A percentile compares a stretch with the other conserved stretches of the same genome.
Evolutionary conservation across 2,888 invertebrate genomes (phyloP).

Genomic region (Halictus ligatus): DNA sequence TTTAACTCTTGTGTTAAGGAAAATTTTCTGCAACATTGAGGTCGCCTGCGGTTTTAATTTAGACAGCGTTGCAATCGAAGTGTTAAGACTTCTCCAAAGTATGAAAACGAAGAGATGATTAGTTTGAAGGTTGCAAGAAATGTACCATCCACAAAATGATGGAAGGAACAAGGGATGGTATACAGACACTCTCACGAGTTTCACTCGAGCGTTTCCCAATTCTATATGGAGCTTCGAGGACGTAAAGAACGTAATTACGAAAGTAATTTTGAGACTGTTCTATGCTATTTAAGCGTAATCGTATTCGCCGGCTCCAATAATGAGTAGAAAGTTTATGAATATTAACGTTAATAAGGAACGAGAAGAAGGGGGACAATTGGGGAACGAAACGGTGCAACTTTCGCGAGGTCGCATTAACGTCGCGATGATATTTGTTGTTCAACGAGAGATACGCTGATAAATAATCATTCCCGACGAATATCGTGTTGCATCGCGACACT

Average conservation of each 20-base stretch:
- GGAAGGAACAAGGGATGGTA: not conserved
- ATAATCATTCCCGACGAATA: not conserved
- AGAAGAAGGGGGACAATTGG: not conserved
- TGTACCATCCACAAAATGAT: not conserved
- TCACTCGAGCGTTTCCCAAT: not conserved
- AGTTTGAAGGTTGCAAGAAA: too few species aligned
- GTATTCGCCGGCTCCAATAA: constrained; percentile 41
- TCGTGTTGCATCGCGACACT: too few species aligned
- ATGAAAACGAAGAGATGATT: too few species aligned
- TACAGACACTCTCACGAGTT: not conserved
- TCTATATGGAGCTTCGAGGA: not conserved
- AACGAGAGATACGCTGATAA: constrained; percentile 28
- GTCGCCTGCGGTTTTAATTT: too few species aligned
- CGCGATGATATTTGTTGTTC: constrained; percentile 32
- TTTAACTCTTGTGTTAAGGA: too few species aligned
- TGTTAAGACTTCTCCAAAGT: too few species aligned
- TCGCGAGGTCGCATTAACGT: constrained; percentile 39
- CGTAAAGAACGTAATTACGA: constrained; percentile 23
- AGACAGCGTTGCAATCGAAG: too few species aligned
- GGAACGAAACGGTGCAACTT: constrained; percentile 36
- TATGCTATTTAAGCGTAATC: constrained; percentile 26
- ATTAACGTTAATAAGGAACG: constrained; percentile 40
- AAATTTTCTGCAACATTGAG: too few species aligned
- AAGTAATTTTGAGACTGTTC: constrained; percentile 25
- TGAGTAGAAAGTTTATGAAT: constrained; percentile 56